These are phyloP conservation scores for Hephaestus fuliginosus DNA, from an alignment of 2,797 vertebrate species.

Conservation along the genomic window DNA sequence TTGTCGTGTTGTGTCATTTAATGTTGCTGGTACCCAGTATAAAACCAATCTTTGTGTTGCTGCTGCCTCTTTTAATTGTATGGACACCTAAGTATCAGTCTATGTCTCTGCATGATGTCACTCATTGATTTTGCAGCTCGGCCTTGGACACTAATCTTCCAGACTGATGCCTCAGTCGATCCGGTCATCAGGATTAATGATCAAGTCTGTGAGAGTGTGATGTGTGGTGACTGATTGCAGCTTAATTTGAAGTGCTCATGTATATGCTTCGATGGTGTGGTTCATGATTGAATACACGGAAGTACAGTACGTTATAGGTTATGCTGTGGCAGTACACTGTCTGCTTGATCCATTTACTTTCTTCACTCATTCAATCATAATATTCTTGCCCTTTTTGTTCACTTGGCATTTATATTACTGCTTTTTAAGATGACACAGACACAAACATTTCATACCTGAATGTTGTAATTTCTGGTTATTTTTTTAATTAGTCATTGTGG, in stretches of 20 bases:
- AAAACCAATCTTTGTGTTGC: conserved; percentile 11
- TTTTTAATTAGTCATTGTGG: conserved; percentile 29
- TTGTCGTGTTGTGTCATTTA: not conserved
- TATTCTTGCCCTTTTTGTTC: not conserved
- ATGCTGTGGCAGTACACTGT: not conserved
- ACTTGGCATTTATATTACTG: not conserved
- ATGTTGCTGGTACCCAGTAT: not conserved
- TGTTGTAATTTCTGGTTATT: not conserved
- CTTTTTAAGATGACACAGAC: not conserved
- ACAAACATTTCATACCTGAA: not conserved
- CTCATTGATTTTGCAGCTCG: conserved; percentile 73
- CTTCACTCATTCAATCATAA: not conserved
- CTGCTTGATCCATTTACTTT: not conserved
- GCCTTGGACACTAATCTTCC: conserved; percentile 66
- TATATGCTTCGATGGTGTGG: conserved; percentile 1
- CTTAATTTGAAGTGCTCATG: conserved; percentile 34
- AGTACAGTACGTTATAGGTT: not conserved
- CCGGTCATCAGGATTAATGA: conserved; percentile 58
- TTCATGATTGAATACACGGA: not conserved
- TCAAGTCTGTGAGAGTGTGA: conserved; percentile 45
- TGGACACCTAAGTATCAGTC: conserved; percentile 28
- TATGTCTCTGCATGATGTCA: conserved; percentile 69
- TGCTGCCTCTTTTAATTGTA: conserved; percentile 25
- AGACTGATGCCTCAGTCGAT: conserved; percentile 66
- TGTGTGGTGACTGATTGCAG: conserved; percentile 51